These are phyloP conservation scores for Pipistrellus kuhlii DNA, from an alignment of 2,797 vertebrate species.

Conservation along the genomic window DNA sequence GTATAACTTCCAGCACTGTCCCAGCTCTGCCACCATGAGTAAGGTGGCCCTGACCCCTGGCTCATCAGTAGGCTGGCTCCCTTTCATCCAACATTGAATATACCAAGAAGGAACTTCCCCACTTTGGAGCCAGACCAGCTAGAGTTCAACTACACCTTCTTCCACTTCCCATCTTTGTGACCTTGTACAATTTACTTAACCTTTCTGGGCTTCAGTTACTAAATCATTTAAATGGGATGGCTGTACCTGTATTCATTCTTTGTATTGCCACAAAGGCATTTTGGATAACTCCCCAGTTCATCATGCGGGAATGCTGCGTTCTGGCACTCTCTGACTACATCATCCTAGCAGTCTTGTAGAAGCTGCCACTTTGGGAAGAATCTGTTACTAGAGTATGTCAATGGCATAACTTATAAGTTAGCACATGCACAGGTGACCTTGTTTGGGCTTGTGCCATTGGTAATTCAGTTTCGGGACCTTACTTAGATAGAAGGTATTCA, in stretches of 20 bases:
- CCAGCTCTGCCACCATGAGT: not conserved
- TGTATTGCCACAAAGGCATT: not conserved
- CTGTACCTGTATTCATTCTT: not conserved
- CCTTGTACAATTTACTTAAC: not conserved
- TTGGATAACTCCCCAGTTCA: not conserved
- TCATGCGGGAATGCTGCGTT: not conserved
- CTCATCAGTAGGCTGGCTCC: not conserved
- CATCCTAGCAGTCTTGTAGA: not conserved
- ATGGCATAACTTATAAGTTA: not conserved
- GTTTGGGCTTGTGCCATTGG: not conserved
- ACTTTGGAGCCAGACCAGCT: not conserved
- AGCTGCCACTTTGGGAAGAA: not conserved
- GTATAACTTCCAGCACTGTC: not conserved
- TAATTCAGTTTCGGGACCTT: slow-evolving; percentile 43
- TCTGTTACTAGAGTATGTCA: not conserved
- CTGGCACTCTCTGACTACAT: accelerated
- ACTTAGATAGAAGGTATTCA: slow-evolving; percentile 15
- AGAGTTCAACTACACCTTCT: not conserved
- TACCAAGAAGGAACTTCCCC: not conserved
- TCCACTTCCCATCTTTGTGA: not conserved
- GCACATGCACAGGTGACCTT: not conserved
- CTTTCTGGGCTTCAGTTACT: not conserved
- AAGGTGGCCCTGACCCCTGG: not conserved
- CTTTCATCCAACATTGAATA: not conserved
- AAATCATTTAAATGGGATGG: not conserved